Percentiles rank a stretch among this genome's conserved stretches.
Conservation (phyloP, 2,113 vertebrate species). For the Cyrtonyx montezumae region DNA sequence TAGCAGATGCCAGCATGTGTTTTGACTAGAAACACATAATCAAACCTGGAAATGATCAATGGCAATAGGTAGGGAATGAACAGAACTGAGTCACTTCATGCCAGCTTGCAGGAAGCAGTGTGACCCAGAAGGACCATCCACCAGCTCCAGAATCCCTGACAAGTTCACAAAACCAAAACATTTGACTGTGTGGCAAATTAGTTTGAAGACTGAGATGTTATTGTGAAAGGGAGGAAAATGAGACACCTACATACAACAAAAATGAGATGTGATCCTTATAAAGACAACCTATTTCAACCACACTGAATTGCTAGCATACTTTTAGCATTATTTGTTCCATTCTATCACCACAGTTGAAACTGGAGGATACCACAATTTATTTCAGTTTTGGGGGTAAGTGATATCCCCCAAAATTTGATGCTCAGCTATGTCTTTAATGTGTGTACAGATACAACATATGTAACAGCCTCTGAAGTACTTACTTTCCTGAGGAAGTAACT, state of each 20-base stretch:
- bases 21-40: constrained; percentile 8
- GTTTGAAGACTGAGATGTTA: neutral
- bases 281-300: neutral
- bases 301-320: neutral
- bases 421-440: neutral
- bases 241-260: neutral
- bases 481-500: neutral
- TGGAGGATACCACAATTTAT: neutral
- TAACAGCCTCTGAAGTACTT: neutral
- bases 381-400: neutral
- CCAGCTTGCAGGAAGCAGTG: neutral
- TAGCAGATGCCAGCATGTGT: neutral
- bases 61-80: neutral
- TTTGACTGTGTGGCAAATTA: neutral
- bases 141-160: neutral
- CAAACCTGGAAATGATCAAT: neutral
- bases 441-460: neutral
- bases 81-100: neutral
- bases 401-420: neutral
- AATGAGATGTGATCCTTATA: neutral
- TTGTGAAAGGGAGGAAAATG: fast-evolving
- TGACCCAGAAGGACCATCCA: neutral
- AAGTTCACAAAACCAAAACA: neutral
- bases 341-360: neutral
- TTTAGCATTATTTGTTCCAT: neutral